These are phyloP conservation scores for Drosophila multiciliata DNA, from an alignment of 2,888 invertebrate species.

Conservation along the genomic window DNA sequence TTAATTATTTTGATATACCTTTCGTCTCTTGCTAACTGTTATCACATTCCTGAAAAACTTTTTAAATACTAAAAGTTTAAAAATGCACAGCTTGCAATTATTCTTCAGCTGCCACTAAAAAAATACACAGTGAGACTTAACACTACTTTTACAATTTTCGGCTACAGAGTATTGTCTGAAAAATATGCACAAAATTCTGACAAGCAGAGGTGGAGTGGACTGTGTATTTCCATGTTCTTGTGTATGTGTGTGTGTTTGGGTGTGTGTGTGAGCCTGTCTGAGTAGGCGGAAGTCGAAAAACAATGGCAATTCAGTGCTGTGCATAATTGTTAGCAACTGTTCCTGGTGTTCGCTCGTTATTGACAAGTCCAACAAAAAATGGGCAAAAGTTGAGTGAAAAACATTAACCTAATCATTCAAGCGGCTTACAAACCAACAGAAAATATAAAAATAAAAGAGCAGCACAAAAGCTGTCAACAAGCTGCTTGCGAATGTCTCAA, in stretches of 20 bases:
- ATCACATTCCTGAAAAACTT: not conserved
- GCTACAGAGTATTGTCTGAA: slow-evolving; percentile 35
- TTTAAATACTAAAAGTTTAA: not conserved
- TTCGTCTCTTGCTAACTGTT: not conserved
- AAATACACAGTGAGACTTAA: not conserved
- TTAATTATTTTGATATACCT: not conserved
- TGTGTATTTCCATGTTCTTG: slow-evolving; percentile 18
- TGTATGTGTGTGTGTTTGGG: slow-evolving; percentile 1
- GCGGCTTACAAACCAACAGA: slow-evolving; percentile 21
- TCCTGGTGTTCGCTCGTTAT: slow-evolving; percentile 25
- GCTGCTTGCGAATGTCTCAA: slow-evolving; percentile 18
- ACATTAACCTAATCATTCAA: slow-evolving; percentile 29
- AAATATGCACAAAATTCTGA: slow-evolving; percentile 25
- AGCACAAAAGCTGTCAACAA: slow-evolving; percentile 15
- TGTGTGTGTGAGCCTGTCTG: not conserved
- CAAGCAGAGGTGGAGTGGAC: slow-evolving; percentile 47
- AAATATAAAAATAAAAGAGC: slow-evolving; percentile 6
- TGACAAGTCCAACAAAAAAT: slow-evolving; percentile 17
- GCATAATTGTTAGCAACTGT: slow-evolving; percentile 53
- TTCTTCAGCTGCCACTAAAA: not conserved
- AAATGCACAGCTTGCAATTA: not conserved
- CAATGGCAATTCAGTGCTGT: slow-evolving; percentile 35
- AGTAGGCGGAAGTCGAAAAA: slow-evolving; percentile 17
- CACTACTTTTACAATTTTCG: not conserved
- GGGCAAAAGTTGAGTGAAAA: slow-evolving; percentile 28